Conservation (phyloP, 2,888 invertebrate species). For the Drosophila quinaria region DNA sequence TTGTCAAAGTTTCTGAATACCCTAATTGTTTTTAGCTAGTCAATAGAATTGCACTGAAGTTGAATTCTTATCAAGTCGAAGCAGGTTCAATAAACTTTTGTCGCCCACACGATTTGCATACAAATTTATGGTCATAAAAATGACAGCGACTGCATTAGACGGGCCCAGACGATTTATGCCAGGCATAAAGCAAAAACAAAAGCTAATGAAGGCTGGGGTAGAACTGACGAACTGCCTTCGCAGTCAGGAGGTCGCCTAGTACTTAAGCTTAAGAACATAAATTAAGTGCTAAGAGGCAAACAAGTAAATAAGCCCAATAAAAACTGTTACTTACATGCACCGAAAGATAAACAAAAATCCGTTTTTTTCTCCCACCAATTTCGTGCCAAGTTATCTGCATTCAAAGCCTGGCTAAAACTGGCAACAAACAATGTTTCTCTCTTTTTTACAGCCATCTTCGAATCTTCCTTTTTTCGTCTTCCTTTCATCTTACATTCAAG, state of each 20-base stretch:
- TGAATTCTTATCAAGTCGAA: constrained; percentile 1
- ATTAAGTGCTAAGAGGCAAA: constrained; percentile 64
- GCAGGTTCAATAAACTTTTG: constrained; percentile 27
- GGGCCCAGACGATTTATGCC: constrained; percentile 73
- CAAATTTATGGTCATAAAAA: constrained; percentile 39
- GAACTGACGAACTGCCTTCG: constrained; percentile 52
- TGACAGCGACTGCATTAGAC: constrained; percentile 26
- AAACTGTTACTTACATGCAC: constrained; percentile 47
- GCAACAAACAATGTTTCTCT: background rate
- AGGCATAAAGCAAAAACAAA: constrained; percentile 53
- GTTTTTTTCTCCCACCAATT: background rate
- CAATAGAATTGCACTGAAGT: constrained; percentile 4
- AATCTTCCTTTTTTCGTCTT: background rate
- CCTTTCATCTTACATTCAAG: background rate
- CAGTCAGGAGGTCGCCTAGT: constrained; percentile 26
- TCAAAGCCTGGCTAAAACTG: constrained; percentile 1
- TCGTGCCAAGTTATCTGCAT: constrained; percentile 17
- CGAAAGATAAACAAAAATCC: constrained; percentile 10
- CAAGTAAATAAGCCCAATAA: constrained; percentile 57
- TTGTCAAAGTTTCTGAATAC: too few species aligned
- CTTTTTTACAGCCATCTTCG: constrained; percentile 5
- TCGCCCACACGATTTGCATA: constrained; percentile 23
- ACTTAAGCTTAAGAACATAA: constrained; percentile 47
- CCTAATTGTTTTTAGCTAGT: constrained; percentile 5
- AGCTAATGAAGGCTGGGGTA: constrained; percentile 49